Percentiles rank a stretch among this genome's conserved stretches.
These are phyloP conservation scores for Lepidochitona cinerea DNA, from an alignment of 2,888 invertebrate genomes.

Conservation along the genomic window DNA sequence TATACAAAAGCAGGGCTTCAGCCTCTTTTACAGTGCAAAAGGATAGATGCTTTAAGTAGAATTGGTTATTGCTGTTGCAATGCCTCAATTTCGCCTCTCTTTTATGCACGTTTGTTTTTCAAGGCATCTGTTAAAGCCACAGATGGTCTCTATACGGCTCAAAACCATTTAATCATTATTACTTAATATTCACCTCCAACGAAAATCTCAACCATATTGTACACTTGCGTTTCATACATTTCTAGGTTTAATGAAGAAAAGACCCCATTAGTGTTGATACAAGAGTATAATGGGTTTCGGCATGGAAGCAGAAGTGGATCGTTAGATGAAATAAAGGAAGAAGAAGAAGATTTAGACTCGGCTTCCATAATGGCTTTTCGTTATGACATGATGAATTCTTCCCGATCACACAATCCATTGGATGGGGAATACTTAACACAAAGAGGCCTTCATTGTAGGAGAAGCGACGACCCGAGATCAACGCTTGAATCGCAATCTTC, in stretches of 20 bases:
- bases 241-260: conserved; percentile 14
- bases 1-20: too few species aligned
- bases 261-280: conserved; percentile 16
- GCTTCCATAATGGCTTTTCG: conserved; percentile 2
- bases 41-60: too few species aligned
- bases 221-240: too few species aligned
- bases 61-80: too few species aligned
- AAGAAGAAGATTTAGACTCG: conserved; percentile 26
- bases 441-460: not conserved
- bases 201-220: too few species aligned
- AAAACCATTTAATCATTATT: too few species aligned
- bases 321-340: conserved; percentile 26
- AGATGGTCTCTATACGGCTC: too few species aligned
- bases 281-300: conserved; percentile 20
- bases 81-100: too few species aligned
- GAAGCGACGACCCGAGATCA: not conserved
- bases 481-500: conserved; percentile 1
- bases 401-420: not conserved
- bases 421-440: not conserved
- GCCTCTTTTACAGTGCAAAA: too few species aligned
- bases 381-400: not conserved
- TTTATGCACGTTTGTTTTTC: too few species aligned
- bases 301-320: conserved; percentile 18
- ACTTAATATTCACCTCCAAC: too few species aligned
- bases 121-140: too few species aligned